phyloP scores from a whole-genome alignment of 2,888 invertebrate species.

The Athalia cordata region DNA sequence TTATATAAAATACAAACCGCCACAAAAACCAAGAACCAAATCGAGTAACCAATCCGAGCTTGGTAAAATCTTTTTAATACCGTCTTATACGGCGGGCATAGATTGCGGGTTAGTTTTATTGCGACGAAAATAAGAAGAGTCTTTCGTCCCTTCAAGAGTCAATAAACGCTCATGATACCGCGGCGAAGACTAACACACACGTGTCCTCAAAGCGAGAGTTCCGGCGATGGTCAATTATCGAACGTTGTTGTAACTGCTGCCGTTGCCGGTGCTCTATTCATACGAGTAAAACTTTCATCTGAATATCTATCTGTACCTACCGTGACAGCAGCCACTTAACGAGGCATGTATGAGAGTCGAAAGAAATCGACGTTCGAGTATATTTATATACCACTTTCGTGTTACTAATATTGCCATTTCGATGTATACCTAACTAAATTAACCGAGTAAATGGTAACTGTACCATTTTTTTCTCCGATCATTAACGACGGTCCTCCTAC shows the following conservation, averaged over 20 bases:
- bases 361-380: not conserved
- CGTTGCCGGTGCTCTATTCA: not conserved
- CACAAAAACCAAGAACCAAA: conserved; percentile 4
- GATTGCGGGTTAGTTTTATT: not conserved
- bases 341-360: conserved; percentile 3
- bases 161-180: conserved; percentile 15
- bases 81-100: conserved; percentile 25
- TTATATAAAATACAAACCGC: not conserved
- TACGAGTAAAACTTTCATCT: not conserved
- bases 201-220: not conserved
- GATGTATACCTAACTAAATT: conserved; percentile 20
- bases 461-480: not conserved
- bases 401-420: conserved; percentile 39
- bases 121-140: conserved; percentile 13
- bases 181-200: conserved; percentile 2
- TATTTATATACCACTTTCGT: not conserved
- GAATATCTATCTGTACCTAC: conserved; percentile 13
- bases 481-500: conserved; percentile 2
- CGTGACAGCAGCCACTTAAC: conserved; percentile 40
- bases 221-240: conserved; percentile 27
- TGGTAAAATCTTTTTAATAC: conserved; percentile 26
- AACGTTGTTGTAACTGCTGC: not conserved
- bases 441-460: conserved; percentile 3
- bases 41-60: conserved; percentile 25
- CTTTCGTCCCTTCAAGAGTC: conserved; percentile 3